Base-by-base conservation (phyloP, 2,113 vertebrate genomes). In the Ageneiosus marmoratus region DNA sequence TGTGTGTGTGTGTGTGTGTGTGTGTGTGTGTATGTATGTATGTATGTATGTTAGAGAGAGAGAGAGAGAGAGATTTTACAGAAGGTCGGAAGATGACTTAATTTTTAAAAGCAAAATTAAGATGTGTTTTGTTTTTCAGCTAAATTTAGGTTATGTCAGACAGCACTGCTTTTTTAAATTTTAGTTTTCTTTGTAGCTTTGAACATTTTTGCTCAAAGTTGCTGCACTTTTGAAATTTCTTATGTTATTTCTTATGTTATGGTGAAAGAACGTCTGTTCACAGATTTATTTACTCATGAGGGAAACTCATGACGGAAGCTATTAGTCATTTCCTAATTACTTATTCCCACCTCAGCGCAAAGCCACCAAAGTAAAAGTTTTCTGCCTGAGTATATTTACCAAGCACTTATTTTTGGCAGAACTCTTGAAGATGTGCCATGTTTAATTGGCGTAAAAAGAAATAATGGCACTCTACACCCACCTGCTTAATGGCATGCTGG, bases 401-500 rank as follows among this genome's bases (percentile, higher is more conserved):
- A 74, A 81, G 65, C 46, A 60, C 69, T 60, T 79, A 83, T 76
- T 79, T 81, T 51, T 85, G 58, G 73, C 80, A 74, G 81, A 72
- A 83, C 67, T 73, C 87, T 81, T 88, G 77, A 88, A 86, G 80
- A 83, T 80, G 74, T 78, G 62, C 80, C 67, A 77, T 69, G 78
- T 72, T 77, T 86, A 78, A 84, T 83, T 83, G 60, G 70, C 60
- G 65, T 77, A 84, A 88, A 80, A 83, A 86, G 74, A 82, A 86
- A 81, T 88, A 81, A 85, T 82, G 80, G 82, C 77, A 84, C 72
- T 86, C 76, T 74, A 86, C 80, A 85, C 86, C 83, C 77, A 79
- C 53, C 73, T 70, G 80, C 83, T 83, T 87, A 87, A 87, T 87
- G 77, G 60, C 81, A 86, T 72, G 74, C 79, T 83, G 72, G 73